phyloP scores from a whole-genome alignment of 2,113 vertebrate genomes.

The Cervus canadensis region DNA sequence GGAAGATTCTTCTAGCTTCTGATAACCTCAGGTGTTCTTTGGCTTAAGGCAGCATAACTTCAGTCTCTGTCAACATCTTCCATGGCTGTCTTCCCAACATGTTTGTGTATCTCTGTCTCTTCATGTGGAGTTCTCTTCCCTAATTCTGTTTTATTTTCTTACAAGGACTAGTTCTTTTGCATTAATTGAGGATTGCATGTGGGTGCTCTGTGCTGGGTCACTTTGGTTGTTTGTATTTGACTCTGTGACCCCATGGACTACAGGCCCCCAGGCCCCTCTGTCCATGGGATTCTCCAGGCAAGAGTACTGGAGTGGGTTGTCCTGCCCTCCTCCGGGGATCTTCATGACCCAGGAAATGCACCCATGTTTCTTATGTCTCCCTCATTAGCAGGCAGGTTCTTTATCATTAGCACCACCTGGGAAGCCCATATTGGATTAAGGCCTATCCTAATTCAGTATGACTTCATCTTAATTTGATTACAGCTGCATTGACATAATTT shows the following conservation, averaged over 20 bases:
- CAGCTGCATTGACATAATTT: neutral
- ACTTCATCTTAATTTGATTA: neutral
- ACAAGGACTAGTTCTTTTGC: neutral
- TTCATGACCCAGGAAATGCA: neutral
- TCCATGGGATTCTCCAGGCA: neutral
- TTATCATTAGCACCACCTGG: neutral
- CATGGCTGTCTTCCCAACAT: neutral
- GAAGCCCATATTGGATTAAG: neutral
- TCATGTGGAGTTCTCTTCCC: neutral
- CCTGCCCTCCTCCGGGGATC: neutral
- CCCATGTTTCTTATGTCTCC: neutral
- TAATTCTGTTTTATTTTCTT: neutral
- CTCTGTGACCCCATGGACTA: neutral
- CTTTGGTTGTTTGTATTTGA: rapidly evolving
- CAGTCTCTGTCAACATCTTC: neutral
- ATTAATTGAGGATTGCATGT: rapidly evolving
- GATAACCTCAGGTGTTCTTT: neutral
- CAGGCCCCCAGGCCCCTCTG: neutral
- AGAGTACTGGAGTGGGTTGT: neutral
- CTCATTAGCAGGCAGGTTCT: neutral
- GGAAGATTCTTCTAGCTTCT: neutral
- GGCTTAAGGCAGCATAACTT: neutral
- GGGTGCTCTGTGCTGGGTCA: neutral
- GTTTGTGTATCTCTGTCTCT: neutral
- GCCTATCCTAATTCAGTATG: neutral